These are phyloP conservation scores for Heteromormyrus szaboi DNA, from an alignment of 2,797 vertebrate genomes.

Conservation along the genomic window DNA sequence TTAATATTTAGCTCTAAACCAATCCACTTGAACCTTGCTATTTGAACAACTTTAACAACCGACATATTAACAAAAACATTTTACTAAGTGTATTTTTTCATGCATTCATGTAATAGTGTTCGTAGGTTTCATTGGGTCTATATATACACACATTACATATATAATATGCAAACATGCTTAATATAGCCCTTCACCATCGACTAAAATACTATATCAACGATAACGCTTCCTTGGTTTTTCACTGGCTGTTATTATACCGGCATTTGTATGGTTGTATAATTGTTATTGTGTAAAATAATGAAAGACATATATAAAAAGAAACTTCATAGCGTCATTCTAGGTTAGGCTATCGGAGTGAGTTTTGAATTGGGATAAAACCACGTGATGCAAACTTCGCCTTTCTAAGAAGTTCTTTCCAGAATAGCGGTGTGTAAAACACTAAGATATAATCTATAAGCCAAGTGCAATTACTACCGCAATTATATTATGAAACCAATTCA, in stretches of 20 bases:
- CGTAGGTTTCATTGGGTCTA: neutral
- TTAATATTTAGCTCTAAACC: neutral
- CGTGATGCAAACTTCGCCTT: neutral
- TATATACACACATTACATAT: neutral
- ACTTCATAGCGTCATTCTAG: neutral
- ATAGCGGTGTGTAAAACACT: neutral
- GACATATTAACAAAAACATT: neutral
- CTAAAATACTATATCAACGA: neutral
- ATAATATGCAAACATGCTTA: neutral
- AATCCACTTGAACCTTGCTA: neutral
- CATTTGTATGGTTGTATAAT: neutral
- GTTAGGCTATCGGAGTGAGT: neutral
- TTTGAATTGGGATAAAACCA: neutral
- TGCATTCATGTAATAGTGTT: neutral
- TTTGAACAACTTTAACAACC: neutral
- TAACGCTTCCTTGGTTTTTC: neutral
- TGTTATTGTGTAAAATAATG: neutral
- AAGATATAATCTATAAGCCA: neutral
- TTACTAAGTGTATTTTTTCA: neutral
- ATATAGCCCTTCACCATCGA: neutral
- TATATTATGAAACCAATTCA: neutral
- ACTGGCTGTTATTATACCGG: neutral
- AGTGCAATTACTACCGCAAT: neutral
- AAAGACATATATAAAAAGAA: neutral
- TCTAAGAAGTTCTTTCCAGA: neutral